phyloP scores from a whole-genome alignment of 2,888 invertebrate genomes.

The Drosophila neotestacea region DNA sequence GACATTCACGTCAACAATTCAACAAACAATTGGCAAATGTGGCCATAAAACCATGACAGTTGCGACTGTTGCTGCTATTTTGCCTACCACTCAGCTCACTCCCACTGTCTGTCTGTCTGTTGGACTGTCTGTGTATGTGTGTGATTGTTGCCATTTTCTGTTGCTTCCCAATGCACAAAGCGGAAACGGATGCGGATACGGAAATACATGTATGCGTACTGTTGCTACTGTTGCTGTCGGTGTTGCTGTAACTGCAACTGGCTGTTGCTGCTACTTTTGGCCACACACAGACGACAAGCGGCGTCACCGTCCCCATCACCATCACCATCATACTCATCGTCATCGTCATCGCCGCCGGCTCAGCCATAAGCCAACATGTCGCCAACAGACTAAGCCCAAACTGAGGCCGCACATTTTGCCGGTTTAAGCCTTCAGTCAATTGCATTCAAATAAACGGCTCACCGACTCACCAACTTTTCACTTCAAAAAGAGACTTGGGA shows the following conservation, averaged over 20 bases:
- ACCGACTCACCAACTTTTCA: constrained; percentile 20
- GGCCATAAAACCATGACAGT: constrained; percentile 81
- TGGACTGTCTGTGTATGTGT: constrained; percentile 7
- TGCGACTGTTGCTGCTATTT: constrained; percentile 46
- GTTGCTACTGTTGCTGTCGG: too few species aligned
- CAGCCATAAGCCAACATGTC: constrained; percentile 76
- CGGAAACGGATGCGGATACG: constrained; percentile 77
- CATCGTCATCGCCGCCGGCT: constrained; percentile 47
- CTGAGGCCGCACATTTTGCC: constrained; percentile 64
- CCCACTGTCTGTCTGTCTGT: neutral
- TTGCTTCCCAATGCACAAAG: constrained; percentile 78
- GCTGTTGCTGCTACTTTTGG: constrained; percentile 44
- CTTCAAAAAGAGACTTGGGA: constrained; percentile 46
- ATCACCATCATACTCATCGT: constrained; percentile 15
- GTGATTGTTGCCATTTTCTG: constrained; percentile 46
- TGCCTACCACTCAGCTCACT: constrained; percentile 42
- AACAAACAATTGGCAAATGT: constrained; percentile 83
- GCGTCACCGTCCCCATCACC: constrained; percentile 29
- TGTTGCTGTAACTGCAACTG: constrained; percentile 28
- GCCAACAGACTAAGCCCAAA: constrained; percentile 71
- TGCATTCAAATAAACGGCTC: constrained; percentile 76
- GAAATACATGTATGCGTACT: constrained; percentile 78
- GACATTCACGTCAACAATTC: constrained; percentile 80
- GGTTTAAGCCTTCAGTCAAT: constrained; percentile 76
- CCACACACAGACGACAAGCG: constrained; percentile 14